phyloP scores from a whole-genome alignment of 1,140 invertebrate genomes.

The Diploscapter pachys region DNA sequence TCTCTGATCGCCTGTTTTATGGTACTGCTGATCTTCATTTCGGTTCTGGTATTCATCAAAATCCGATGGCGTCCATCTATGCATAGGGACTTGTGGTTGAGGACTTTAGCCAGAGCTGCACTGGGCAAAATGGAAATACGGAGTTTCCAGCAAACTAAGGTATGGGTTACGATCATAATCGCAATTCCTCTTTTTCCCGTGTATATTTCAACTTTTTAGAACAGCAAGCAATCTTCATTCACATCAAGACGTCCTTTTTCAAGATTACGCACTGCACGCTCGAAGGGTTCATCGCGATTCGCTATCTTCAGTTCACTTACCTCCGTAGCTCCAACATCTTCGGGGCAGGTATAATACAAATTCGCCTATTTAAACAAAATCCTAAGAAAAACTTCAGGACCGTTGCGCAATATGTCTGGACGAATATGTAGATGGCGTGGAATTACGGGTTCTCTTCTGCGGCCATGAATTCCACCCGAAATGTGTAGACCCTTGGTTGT shows the following conservation, averaged over 20 bases:
- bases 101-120: conserved; percentile 27
- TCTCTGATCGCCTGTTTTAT: conserved; percentile 20
- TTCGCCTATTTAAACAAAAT: neutral
- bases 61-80: conserved; percentile 31
- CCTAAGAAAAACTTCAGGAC: conserved; percentile 13
- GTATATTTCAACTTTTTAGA: too few relatives aligned
- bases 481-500: conserved; percentile 43
- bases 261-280: conserved; percentile 16
- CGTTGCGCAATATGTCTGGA: conserved; percentile 37
- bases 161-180: too few relatives aligned
- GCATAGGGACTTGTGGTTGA: conserved; percentile 35
- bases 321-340: conserved; percentile 24
- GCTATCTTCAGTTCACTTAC: conserved; percentile 28
- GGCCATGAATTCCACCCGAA: conserved; percentile 42
- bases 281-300: conserved; percentile 13
- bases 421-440: conserved; percentile 36
- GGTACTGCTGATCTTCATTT: conserved; percentile 27
- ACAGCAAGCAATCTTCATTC: too few relatives aligned
- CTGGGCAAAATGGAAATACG: conserved; percentile 37
- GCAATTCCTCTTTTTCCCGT: too few relatives aligned
- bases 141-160: conserved; percentile 25
- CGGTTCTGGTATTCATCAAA: conserved; percentile 31
- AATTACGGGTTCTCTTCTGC: conserved; percentile 52
- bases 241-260: too few relatives aligned
- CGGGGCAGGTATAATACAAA: conserved; percentile 1